These are phyloP conservation scores for Xylota sylvarum DNA, from an alignment of 2,888 invertebrate genomes.

Conservation along the genomic window DNA sequence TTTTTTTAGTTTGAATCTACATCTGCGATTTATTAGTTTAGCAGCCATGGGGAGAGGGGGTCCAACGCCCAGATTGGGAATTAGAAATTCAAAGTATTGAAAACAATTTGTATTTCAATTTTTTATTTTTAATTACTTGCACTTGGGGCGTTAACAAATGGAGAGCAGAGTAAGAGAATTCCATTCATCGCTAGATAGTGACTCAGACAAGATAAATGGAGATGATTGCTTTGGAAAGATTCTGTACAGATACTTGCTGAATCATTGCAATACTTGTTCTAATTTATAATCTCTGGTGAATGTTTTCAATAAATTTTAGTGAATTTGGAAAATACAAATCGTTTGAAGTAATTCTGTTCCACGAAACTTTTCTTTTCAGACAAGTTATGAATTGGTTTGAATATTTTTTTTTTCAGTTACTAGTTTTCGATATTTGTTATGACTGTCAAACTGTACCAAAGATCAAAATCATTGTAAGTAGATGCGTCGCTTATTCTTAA, in stretches of 20 bases:
- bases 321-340: too few relatives aligned
- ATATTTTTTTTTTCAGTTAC: too few relatives aligned
- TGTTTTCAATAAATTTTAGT: too few relatives aligned
- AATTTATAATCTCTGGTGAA: background rate
- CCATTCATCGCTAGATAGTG: constrained; percentile 44
- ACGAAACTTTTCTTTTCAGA: too few relatives aligned
- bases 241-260: background rate
- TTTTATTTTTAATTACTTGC: constrained; percentile 44
- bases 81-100: constrained; percentile 36
- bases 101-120: constrained; percentile 30
- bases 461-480: too few relatives aligned
- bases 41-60: background rate
- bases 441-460: too few relatives aligned
- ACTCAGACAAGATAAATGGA: constrained; percentile 49
- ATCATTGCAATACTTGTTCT: background rate
- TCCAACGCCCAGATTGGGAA: constrained; percentile 28
- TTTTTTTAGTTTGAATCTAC: constrained; percentile 25
- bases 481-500: too few relatives aligned
- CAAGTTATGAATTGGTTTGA: too few relatives aligned
- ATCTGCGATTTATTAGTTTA: constrained; percentile 63
- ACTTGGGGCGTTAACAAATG: constrained; percentile 44
- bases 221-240: constrained; percentile 29
- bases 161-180: constrained; percentile 27
- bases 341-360: too few relatives aligned
- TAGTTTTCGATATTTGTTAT: too few relatives aligned